Base-by-base conservation (phyloP, 2,113 vertebrate species). In the Forbesichthys papilliferus region DNA sequence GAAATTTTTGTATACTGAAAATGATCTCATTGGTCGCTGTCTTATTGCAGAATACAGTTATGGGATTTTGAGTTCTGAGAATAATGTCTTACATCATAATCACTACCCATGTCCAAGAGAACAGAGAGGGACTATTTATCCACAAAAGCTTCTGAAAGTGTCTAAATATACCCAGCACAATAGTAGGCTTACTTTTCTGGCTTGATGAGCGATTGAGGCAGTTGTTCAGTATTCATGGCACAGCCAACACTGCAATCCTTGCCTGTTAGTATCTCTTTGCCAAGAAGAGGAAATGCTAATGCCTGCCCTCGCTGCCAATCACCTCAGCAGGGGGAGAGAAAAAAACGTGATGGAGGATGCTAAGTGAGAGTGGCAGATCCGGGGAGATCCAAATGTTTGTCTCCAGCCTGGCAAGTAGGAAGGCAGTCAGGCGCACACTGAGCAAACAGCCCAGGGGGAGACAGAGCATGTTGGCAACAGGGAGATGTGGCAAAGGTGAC, bases 281-380 rank as follows among this genome's bases (percentile, higher is more conserved):
- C 89, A 85, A 84, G 78, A 86, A 70, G 86, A 83, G 86, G 68
- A 91, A 90, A 91, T 93, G 90, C 85, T 89, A 91, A 92, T 90
- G 84, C 68, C 51, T 64, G 75, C 75, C 78, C 74, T 70, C n/a
- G 33, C 89, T 88, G 92, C 87, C 90, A 92, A 88, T 92, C 89
- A 91, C 75, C 78, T 71, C 83, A 42, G 9, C 69, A 64, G 71
- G 62, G 59, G 71, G 63, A 36, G 79, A 81, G 27, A 79, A 63
- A 59, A 27, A 52, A 42, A 3, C 13, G 58, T 64, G 76, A 85
- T 71, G 73, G 89, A 73, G 53, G 61, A 87, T 73, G 75, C 80
- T 90, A 88, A 92, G 89, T 87, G 86, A 86, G 78, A 84, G 78
- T 80, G 91, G 82, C 90, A 91, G 81, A 84, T 86, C 71, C 82